Conservation (phyloP, 2,888 invertebrate species). For the Synergus itoensis region DNA sequence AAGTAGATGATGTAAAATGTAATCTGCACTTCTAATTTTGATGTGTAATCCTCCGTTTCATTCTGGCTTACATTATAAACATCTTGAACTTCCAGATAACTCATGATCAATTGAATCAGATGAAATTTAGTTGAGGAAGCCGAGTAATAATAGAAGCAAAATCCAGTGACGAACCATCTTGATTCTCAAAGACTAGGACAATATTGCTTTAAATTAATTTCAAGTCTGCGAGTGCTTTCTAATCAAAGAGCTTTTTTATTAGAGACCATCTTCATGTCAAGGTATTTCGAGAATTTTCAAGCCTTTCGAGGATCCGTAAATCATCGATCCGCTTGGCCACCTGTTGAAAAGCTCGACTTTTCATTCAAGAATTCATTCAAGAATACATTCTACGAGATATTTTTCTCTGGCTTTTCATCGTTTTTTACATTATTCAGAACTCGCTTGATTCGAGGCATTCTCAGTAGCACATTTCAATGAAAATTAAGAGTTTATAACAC, state of each 20-base stretch:
- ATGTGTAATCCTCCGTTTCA: slow-evolving; percentile 28
- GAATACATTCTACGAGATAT: neutral
- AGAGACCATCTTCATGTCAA: neutral
- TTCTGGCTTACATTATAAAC: slow-evolving; percentile 23
- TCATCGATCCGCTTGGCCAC: slow-evolving; percentile 50
- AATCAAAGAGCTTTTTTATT: neutral
- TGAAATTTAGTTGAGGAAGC: neutral
- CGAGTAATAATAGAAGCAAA: neutral
- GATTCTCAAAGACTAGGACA: neutral
- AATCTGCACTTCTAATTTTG: slow-evolving; percentile 83
- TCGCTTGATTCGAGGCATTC: too few relatives aligned
- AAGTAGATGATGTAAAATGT: slow-evolving; percentile 88
- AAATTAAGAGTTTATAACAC: too few relatives aligned
- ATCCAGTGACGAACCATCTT: neutral
- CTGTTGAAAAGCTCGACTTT: slow-evolving; percentile 55
- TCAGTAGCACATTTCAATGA: too few relatives aligned
- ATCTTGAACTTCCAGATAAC: slow-evolving; percentile 35
- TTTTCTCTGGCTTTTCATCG: slow-evolving; percentile 10
- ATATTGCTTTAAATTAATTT: neutral
- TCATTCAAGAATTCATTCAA: neutral
- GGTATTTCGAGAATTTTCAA: slow-evolving; percentile 19
- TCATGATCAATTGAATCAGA: neutral
- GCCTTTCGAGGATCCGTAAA: neutral
- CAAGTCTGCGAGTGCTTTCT: neutral
- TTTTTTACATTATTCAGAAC: neutral